Percentiles rank a stretch among this genome's conserved stretches.
phyloP scores from a whole-genome alignment of 2,888 invertebrate genomes.

The Stratiomys singularior region DNA sequence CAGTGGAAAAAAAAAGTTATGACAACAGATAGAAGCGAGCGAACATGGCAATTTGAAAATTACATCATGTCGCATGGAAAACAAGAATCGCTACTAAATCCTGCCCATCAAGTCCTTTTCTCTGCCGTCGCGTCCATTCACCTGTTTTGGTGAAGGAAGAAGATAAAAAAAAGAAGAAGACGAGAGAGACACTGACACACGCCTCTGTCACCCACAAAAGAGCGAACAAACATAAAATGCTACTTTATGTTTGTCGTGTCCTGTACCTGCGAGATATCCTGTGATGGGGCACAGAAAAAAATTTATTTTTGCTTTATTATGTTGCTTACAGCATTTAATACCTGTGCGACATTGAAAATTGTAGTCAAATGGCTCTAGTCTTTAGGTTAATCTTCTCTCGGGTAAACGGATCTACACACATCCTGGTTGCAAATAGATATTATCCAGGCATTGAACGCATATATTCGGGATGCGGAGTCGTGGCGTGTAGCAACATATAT shows the following conservation, averaged over 20 bases:
- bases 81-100: slow-evolving; percentile 1
- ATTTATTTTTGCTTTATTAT: slow-evolving; percentile 8
- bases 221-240: slow-evolving; percentile 1
- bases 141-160: neutral
- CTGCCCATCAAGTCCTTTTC: neutral
- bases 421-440: neutral
- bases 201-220: neutral
- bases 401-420: neutral
- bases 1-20: no score
- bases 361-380: neutral
- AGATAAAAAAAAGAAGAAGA: no score
- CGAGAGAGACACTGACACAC: neutral
- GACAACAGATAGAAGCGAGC: no score
- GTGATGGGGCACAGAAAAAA: neutral
- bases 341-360: slow-evolving; percentile 7
- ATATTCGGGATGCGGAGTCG: neutral
- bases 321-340: slow-evolving; percentile 3
- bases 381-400: neutral
- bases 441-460: neutral
- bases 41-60: neutral
- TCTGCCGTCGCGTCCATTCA: neutral
- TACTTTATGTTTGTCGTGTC: neutral
- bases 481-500: no score
- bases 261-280: neutral
- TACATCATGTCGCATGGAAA: slow-evolving; percentile 11